Evolutionary conservation across 2,113 vertebrate genomes (phyloP).

Genomic region (Oreochromis niloticus): DNA sequence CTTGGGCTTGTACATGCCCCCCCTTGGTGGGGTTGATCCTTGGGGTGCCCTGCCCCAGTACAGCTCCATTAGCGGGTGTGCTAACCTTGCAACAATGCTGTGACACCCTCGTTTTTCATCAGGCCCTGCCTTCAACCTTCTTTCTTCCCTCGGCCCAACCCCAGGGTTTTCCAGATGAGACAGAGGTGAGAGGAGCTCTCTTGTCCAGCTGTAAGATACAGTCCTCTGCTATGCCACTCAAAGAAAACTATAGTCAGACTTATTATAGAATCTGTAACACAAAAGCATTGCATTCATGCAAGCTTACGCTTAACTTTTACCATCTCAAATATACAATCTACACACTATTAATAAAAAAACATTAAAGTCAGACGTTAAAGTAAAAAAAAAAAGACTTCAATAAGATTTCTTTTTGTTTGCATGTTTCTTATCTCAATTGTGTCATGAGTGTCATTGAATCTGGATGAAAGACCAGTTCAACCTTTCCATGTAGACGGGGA

Average conservation of each 20-base stretch:
- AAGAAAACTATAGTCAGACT: neutral
- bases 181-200: slow-evolving; percentile 70
- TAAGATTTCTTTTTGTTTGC: slow-evolving; percentile 1
- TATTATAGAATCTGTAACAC: neutral
- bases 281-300: neutral
- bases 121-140: slow-evolving; percentile 66
- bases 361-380: neutral
- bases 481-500: slow-evolving; percentile 30
- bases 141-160: slow-evolving; percentile 46
- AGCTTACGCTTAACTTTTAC: neutral
- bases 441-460: slow-evolving; percentile 35
- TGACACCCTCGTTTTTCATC: slow-evolving; percentile 84
- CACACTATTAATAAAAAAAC: neutral
- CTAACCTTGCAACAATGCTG: slow-evolving; percentile 87
- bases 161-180: slow-evolving; percentile 61
- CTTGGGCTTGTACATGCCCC: slow-evolving; percentile 74
- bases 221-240: slow-evolving; percentile 29
- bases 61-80: slow-evolving; percentile 82
- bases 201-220: slow-evolving; percentile 63
- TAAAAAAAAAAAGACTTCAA: neutral
- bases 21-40: slow-evolving; percentile 70
- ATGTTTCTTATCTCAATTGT: slow-evolving; percentile 45
- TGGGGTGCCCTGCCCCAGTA: slow-evolving; percentile 71
- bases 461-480: slow-evolving; percentile 43
- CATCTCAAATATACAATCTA: neutral